A percentile compares a stretch with the other conserved stretches of the same genome.
Conservation (phyloP, 2,113 vertebrate species). For the Atherinomorus stipes region DNA sequence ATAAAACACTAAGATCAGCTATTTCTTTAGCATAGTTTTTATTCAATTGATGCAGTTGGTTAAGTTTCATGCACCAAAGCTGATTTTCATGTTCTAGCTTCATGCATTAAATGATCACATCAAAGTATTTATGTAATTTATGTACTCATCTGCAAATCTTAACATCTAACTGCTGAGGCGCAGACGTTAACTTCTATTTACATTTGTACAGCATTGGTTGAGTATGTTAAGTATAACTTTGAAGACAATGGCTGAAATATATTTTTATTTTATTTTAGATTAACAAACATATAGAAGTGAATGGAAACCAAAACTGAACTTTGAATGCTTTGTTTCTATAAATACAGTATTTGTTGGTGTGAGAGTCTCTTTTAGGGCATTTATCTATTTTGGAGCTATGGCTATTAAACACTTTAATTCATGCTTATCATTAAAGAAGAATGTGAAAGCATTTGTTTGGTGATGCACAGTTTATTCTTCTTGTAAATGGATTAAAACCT, state of each 20-base stretch:
- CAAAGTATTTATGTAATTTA: conserved; percentile 1
- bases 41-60: neutral
- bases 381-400: no score
- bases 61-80: conserved; percentile 4
- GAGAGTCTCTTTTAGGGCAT: no score
- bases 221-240: neutral
- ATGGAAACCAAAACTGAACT: neutral
- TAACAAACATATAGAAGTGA: neutral
- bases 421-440: neutral
- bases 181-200: neutral
- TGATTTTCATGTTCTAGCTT: neutral
- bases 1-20: conserved; percentile 7
- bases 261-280: neutral
- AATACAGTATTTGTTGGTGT: neutral
- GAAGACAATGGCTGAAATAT: neutral
- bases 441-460: neutral
- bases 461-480: neutral
- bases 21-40: neutral
- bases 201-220: neutral
- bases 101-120: conserved; percentile 29
- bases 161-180: neutral
- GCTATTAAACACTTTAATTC: neutral
- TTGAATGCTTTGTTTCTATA: neutral
- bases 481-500: neutral
- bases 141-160: conserved; percentile 3